A percentile compares a stretch with the other conserved stretches of the same genome.
These are phyloP conservation scores for Phortica variegata DNA, from an alignment of 1,140 invertebrate genomes.

Conservation along the genomic window DNA sequence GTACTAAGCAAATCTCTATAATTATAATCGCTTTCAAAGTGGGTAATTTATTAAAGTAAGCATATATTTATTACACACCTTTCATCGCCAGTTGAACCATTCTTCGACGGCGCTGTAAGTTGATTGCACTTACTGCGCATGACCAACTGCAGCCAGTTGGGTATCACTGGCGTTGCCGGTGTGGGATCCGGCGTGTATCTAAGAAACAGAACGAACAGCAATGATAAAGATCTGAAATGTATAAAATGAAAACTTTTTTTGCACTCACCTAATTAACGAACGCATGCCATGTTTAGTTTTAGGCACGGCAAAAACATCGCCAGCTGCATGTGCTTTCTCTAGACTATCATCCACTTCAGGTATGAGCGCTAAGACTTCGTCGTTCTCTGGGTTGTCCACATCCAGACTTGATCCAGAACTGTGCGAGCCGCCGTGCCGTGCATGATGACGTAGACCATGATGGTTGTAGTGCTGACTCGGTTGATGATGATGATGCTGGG, in stretches of 20 bases:
- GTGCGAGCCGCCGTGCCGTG: conserved; percentile 22
- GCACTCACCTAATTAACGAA: conserved; percentile 46
- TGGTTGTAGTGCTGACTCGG: too few relatives aligned
- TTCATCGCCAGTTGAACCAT: conserved; percentile 15
- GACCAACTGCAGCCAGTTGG: conserved; percentile 56
- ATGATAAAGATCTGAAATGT: not conserved
- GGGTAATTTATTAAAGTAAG: too few relatives aligned
- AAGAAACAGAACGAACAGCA: not conserved
- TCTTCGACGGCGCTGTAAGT: conserved; percentile 6
- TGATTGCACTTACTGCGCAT: conserved; percentile 54
- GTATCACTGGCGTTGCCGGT: conserved; percentile 28
- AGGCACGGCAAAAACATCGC: conserved; percentile 42
- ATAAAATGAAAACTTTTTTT: not conserved
- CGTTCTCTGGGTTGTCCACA: conserved; percentile 28
- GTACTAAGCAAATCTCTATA: too few relatives aligned
- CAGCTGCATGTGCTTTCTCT: conserved; percentile 37
- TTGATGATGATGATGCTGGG: not conserved
- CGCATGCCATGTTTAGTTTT: conserved; percentile 38
- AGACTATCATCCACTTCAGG: conserved; percentile 37
- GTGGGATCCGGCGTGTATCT: conserved; percentile 51
- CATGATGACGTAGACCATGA: too few relatives aligned
- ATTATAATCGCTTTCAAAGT: too few relatives aligned
- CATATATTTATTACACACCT: too few relatives aligned
- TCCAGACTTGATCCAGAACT: conserved; percentile 45
- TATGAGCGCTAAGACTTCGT: conserved; percentile 32